Percentiles rank a stretch among this genome's conserved stretches.
phyloP scores from a whole-genome alignment of 2,113 vertebrate species.

The Caranx melampygus region DNA sequence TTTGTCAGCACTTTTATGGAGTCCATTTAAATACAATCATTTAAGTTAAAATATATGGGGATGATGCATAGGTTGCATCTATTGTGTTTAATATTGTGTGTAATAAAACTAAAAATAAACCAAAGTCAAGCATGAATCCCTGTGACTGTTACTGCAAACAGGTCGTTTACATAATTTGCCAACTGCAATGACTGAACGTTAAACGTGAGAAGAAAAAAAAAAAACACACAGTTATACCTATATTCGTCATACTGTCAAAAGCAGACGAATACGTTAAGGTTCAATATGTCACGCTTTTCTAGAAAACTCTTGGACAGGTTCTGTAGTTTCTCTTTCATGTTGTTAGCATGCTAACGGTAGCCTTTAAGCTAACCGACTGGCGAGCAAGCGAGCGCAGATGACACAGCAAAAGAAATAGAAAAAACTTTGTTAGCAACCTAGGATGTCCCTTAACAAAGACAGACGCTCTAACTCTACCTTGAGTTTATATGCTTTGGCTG shows the following conservation, averaged over 20 bases:
- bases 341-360: conserved; percentile 69
- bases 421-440: conserved; percentile 61
- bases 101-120: background rate
- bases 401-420: conserved; percentile 86
- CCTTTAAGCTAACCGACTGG: conserved; percentile 55
- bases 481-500: background rate
- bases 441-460: background rate
- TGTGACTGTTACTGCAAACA: background rate
- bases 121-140: background rate
- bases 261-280: background rate
- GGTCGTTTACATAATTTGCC: conserved; percentile 4
- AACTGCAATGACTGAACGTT: background rate
- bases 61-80: too few relatives aligned
- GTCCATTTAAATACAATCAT: too few relatives aligned
- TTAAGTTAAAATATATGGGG: too few relatives aligned
- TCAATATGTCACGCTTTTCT: conserved; percentile 11
- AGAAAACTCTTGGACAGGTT: conserved; percentile 23
- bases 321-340: conserved; percentile 54
- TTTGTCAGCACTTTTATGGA: too few relatives aligned
- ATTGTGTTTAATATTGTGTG: too few relatives aligned
- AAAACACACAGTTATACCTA: background rate
- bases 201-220: background rate
- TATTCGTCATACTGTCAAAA: background rate
- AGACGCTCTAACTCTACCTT: accelerated
- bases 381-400: conserved; percentile 77